Conservation (phyloP, 2,797 vertebrate species). For the Aulostomus chinensis region DNA sequence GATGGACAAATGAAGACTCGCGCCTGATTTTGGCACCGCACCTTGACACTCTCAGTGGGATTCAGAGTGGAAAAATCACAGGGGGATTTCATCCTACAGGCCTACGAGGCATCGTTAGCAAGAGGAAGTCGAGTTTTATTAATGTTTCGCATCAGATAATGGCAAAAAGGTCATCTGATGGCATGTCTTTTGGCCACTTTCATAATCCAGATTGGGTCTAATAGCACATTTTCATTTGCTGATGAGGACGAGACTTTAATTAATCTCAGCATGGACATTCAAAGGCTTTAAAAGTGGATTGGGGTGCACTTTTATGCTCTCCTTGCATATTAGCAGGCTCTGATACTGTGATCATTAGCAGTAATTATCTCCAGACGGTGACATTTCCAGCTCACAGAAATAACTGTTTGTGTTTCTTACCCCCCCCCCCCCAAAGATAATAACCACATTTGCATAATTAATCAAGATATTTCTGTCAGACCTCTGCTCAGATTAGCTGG, state of each 20-base stretch:
- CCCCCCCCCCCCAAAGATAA: background rate
- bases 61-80: constrained; percentile 23
- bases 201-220: background rate
- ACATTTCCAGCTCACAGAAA: constrained; percentile 26
- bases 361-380: constrained; percentile 53
- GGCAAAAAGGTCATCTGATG: background rate
- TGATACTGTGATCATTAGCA: constrained; percentile 52
- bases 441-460: constrained; percentile 5
- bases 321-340: constrained; percentile 5
- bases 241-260: background rate
- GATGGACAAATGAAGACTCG: constrained; percentile 62
- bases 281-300: background rate
- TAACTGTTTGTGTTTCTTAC: constrained; percentile 23
- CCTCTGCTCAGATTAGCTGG: constrained; percentile 1
- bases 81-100: constrained; percentile 13
- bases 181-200: constrained; percentile 1
- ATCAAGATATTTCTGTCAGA: constrained; percentile 9
- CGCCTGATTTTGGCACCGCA: constrained; percentile 53
- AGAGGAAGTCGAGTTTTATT: constrained; percentile 11
- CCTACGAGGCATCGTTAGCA: background rate
- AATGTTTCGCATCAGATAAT: background rate
- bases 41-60: constrained; percentile 22
- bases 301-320: background rate
- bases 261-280: background rate
- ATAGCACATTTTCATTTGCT: background rate